Evolutionary conservation across 2,113 vertebrate species (phyloP).

Genomic region (Excalfactoria chinensis): DNA sequence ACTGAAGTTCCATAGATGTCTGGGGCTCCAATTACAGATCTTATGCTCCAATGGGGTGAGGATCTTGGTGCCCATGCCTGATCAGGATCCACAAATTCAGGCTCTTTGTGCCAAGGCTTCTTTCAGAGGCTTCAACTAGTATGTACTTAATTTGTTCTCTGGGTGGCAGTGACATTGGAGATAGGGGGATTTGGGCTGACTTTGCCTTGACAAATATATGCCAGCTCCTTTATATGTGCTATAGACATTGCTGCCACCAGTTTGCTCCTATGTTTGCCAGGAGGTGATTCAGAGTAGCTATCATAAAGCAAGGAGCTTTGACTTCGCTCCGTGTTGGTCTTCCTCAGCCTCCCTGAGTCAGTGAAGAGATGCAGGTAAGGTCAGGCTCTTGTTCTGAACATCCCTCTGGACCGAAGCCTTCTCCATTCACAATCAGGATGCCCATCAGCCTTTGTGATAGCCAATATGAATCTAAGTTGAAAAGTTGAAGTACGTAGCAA

Average conservation of each 20-base stretch:
- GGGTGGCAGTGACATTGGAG: background rate
- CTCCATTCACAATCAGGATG: no score
- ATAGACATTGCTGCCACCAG: accelerated
- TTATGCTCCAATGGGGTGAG: background rate
- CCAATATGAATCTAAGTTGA: accelerated
- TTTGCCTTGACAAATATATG: background rate
- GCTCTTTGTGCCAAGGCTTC: background rate
- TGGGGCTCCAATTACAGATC: background rate
- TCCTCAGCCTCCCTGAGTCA: background rate
- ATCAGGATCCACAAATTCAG: background rate
- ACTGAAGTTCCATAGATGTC: background rate
- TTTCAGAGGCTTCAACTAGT: background rate
- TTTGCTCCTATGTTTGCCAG: background rate
- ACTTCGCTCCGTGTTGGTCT: background rate
- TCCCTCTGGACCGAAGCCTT: background rate
- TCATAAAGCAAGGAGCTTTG: background rate
- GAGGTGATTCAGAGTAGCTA: background rate
- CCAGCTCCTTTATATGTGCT: background rate
- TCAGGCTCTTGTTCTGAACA: background rate
- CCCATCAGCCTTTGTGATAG: background rate
- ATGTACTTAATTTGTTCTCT: background rate
- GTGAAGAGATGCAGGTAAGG: no score
- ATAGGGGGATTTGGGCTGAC: background rate
- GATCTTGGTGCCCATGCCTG: accelerated
- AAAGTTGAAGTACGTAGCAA: background rate